Evolutionary conservation across 2,888 invertebrate genomes (phyloP).

Genomic region (Strigamia crassipes): DNA sequence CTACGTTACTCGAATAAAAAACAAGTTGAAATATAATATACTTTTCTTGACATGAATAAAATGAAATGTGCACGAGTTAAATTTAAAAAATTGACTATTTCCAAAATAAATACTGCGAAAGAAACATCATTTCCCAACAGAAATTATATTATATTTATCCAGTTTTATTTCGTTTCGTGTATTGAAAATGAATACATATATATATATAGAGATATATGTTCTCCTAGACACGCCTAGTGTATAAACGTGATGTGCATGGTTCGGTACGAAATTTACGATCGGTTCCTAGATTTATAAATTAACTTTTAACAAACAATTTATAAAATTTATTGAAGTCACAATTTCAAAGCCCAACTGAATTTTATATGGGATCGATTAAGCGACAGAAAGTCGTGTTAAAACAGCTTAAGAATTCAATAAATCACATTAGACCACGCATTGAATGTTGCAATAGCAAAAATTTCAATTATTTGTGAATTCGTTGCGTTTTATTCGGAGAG

Average conservation of each 20-base stretch:
- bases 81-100: neutral
- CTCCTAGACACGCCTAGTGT: neutral
- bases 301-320: slow-evolving; percentile 21
- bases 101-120: neutral
- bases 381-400: neutral
- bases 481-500: neutral
- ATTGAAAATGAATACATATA: neutral
- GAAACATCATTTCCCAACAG: neutral
- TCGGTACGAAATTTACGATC: slow-evolving; percentile 1
- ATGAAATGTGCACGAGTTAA: neutral
- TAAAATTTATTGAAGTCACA: slow-evolving; percentile 8
- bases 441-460: neutral
- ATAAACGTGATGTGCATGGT: slow-evolving; percentile 5
- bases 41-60: slow-evolving; percentile 20
- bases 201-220: neutral
- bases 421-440: neutral
- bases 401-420: slow-evolving; percentile 10
- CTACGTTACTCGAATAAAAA: slow-evolving; percentile 20
- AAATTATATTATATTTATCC: neutral
- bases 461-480: neutral
- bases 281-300: slow-evolving; percentile 21
- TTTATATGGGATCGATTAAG: slow-evolving; percentile 31
- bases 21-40: slow-evolving; percentile 28
- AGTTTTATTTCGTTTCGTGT: neutral
- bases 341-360: neutral